Evolutionary conservation across 2,113 vertebrate genomes (phyloP).

Genomic region (Caretta caretta): DNA sequence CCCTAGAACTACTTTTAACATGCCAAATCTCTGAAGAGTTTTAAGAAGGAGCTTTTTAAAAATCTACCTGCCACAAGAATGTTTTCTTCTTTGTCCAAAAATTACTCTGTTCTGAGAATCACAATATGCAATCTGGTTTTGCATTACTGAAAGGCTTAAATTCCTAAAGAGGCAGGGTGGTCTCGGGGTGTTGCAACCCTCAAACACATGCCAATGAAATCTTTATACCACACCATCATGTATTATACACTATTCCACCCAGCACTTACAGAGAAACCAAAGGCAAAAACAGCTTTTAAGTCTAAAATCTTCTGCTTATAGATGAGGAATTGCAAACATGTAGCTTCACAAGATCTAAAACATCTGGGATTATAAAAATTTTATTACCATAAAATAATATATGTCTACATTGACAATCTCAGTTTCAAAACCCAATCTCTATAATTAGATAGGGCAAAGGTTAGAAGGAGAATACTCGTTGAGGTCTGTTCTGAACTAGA

Average conservation of each 20-base stretch:
- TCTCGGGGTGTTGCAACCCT: background rate
- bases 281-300: background rate
- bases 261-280: background rate
- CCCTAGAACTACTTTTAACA: background rate
- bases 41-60: background rate
- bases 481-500: background rate
- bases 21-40: background rate
- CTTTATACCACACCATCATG: background rate
- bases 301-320: background rate
- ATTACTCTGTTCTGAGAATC: background rate
- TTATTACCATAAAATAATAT: background rate
- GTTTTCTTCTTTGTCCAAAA: background rate
- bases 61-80: background rate
- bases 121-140: background rate
- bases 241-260: background rate
- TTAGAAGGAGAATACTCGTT: background rate
- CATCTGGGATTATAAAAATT: background rate
- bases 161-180: background rate
- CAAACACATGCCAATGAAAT: background rate
- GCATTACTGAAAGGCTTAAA: background rate
- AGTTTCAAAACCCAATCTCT: background rate
- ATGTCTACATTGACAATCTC: accelerated
- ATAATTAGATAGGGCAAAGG: background rate
- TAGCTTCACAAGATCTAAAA: background rate
- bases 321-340: background rate